These are phyloP conservation scores for Echiichthys vipera DNA, from an alignment of 2,797 vertebrate genomes.

Conservation along the genomic window DNA sequence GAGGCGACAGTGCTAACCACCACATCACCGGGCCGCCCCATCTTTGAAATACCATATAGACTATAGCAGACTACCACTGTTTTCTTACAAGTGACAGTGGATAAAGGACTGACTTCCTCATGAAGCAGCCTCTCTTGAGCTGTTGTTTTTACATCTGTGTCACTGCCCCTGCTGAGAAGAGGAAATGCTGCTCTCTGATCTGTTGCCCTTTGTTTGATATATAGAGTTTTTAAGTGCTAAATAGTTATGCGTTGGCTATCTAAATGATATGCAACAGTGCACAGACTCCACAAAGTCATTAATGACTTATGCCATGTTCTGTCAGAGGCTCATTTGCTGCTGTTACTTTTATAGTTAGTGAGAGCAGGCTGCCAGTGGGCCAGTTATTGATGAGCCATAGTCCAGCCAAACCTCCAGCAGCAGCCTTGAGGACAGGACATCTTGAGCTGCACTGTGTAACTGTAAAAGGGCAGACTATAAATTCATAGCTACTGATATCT, in stretches of 20 bases:
- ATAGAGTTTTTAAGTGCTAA: not conserved
- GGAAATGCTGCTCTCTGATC: not conserved
- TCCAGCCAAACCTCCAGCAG: slow-evolving; percentile 9
- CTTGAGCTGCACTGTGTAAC: slow-evolving; percentile 6
- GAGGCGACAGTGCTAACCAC: too few relatives aligned
- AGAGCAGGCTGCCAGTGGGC: slow-evolving; percentile 20
- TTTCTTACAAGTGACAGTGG: not conserved
- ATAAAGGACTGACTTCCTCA: not conserved
- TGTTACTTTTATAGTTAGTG: slow-evolving; percentile 24
- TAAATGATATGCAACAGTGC: slow-evolving; percentile 7
- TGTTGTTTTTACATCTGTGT: not conserved
- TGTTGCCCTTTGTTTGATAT: slow-evolving; percentile 12
- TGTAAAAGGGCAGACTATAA: not conserved
- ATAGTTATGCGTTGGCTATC: not conserved
- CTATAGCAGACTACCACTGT: not conserved
- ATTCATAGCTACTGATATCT: not conserved
- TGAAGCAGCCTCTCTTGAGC: not conserved
- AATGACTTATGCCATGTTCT: slow-evolving; percentile 21
- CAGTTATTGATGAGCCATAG: slow-evolving; percentile 34
- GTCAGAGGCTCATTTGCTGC: slow-evolving; percentile 29
- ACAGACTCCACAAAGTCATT: slow-evolving; percentile 11
- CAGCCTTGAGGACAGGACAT: slow-evolving; percentile 3
- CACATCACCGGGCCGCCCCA: too few relatives aligned
- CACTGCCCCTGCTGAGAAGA: too few relatives aligned
- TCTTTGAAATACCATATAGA: not conserved